Conservation (phyloP, 2,888 invertebrate genomes). For the Malachius bipustulatus region DNA sequence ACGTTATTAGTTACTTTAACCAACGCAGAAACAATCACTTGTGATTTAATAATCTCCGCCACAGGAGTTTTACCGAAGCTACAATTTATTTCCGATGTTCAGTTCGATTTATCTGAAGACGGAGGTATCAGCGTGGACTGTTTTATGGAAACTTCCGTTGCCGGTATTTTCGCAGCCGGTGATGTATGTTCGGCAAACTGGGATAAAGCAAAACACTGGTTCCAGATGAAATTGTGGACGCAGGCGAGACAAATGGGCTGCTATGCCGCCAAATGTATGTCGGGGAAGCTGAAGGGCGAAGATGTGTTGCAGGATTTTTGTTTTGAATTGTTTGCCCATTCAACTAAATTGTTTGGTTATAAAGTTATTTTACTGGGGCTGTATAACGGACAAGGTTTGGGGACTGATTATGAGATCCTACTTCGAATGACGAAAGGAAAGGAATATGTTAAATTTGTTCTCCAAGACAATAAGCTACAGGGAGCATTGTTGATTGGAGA, state of each 20-base stretch:
- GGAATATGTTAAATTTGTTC: constrained; percentile 80
- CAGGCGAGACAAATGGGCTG: constrained; percentile 97
- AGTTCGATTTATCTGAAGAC: constrained; percentile 48
- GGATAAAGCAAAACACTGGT: constrained; percentile 70
- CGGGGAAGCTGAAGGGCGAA: constrained; percentile 47
- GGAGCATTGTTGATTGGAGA: constrained; percentile 95
- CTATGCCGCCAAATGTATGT: constrained; percentile 88
- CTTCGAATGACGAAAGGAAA: constrained; percentile 68
- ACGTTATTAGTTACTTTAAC: constrained; percentile 56
- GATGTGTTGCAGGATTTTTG: constrained; percentile 79
- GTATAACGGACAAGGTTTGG: constrained; percentile 84
- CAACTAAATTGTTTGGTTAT: constrained; percentile 87
- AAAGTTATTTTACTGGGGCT: constrained; percentile 87
- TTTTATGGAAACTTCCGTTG: constrained; percentile 67
- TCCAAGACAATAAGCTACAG: constrained; percentile 72
- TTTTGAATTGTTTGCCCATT: constrained; percentile 95
- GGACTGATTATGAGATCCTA: constrained; percentile 68
- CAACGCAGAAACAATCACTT: constrained; percentile 57
- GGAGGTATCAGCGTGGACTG: constrained; percentile 80
- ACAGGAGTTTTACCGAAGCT: constrained; percentile 77
- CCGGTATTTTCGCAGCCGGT: constrained; percentile 85
- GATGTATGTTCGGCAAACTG: constrained; percentile 84
- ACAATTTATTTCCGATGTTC: constrained; percentile 43
- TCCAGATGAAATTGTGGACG: constrained; percentile 93
- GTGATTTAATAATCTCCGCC: constrained; percentile 90